These are phyloP conservation scores for Mormyrus proboscirostris DNA, from an alignment of 2,797 vertebrate species.

Conservation along the genomic window DNA sequence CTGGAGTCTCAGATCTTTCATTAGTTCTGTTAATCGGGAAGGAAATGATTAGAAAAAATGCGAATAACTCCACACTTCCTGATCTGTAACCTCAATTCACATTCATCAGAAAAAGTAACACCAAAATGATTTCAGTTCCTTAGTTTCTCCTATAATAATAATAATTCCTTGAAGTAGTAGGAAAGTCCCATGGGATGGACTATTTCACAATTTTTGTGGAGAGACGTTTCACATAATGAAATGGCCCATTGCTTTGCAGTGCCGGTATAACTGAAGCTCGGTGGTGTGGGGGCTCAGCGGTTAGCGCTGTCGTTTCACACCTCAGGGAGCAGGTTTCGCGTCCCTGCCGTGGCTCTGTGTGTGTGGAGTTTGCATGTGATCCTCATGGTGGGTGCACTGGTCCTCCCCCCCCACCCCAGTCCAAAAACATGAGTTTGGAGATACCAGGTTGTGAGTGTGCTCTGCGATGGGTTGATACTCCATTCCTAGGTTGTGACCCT, in stretches of 20 bases:
- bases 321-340: not conserved
- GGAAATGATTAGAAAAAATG: not conserved
- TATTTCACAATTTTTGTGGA: not conserved
- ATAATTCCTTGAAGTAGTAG: not conserved
- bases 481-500: not conserved
- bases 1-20: slow-evolving; percentile 30
- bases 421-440: not conserved
- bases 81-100: not conserved
- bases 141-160: not conserved
- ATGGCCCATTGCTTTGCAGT: not conserved
- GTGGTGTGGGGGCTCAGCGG: not conserved
- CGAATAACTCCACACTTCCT: not conserved
- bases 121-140: not conserved
- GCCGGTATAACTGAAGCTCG: not conserved
- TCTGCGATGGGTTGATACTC: not conserved
- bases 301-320: not conserved
- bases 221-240: not conserved
- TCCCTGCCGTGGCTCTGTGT: not conserved
- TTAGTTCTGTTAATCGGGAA: not conserved
- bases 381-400: not conserved
- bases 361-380: not conserved
- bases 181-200: not conserved
- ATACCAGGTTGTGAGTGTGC: not conserved
- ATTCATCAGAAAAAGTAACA: not conserved
- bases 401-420: not conserved